Base-by-base conservation (phyloP, 23 tunicate genomes). In the Phallusia fumigata region DNA sequence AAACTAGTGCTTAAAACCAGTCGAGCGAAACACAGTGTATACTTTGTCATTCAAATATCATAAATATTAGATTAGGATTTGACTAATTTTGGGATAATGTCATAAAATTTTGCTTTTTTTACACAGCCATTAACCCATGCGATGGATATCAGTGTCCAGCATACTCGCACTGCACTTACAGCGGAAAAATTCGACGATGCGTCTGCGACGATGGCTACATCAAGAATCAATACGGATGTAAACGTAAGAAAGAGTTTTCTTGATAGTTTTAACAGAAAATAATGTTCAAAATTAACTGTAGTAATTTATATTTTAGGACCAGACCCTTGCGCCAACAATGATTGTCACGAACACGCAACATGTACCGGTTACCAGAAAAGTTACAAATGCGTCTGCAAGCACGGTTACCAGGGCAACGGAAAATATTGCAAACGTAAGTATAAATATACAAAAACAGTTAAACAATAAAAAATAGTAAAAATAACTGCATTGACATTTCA, bases 341-440 rank as follows among this genome's bases (percentile, higher is more conserved):
- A 33, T 8, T 74, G 77, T 16, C 13, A 34, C 36, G 22, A 19
- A 74, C 16, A 32, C 36, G 77, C 77, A 30, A 74, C 36, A 1
- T 74, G 77, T 16, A 21, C 77, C 36, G 40, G n/a, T 30, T 30
- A 18, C 36, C 22, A 74, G 16, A 30, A 30, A 28, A 31, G 12
- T 8, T 32, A 32, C 36, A 74, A 74, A 74, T 74, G 77, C 77
- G 40, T 33, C 36, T 74, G 77, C 77, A 33, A 32, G 40, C 35
- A 74, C 45, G 77, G 77, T 32, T 74, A 74, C 77, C 36, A 32
- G 8, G 77, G 77, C 26, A 74, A 74, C 45, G 77, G 77, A 74
- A 32, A 32, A 34, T 3, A 11, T 33, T 74, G 77, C 77, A 74
- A 30, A 30, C 77, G 77, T 74, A 74, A 74, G 40, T 33, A 31